phyloP scores from a whole-genome alignment of 2,888 invertebrate genomes.

The Endotricha flammealis region DNA sequence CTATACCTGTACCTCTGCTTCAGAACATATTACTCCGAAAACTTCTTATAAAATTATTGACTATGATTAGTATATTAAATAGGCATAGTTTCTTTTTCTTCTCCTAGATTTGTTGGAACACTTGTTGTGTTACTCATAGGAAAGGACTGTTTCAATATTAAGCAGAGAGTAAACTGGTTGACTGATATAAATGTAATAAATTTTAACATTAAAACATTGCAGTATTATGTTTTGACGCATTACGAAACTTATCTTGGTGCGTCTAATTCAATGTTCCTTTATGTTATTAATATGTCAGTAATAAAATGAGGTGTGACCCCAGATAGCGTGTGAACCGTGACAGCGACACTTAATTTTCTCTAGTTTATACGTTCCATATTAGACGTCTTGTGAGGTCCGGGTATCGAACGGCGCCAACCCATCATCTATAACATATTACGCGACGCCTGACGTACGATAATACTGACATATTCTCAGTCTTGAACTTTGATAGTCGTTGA shows the following conservation, averaged over 20 bases:
- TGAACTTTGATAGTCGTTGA: constrained; percentile 45
- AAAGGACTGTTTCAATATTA: no score
- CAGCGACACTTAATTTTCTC: constrained; percentile 72
- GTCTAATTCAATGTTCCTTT: constrained; percentile 65
- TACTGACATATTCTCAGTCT: constrained; percentile 8
- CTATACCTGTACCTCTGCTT: no score
- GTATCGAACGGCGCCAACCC: constrained; percentile 10
- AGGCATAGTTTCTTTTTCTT: no score
- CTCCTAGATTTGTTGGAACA: no score
- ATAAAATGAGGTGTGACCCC: constrained; percentile 70
- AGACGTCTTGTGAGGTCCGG: constrained; percentile 64
- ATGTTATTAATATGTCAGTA: constrained; percentile 72
- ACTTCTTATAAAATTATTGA: no score
- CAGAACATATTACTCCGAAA: no score
- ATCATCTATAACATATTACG: constrained; percentile 31
- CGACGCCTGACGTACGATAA: constrained; percentile 16
- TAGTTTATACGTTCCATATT: constrained; percentile 67
- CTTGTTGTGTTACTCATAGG: no score
- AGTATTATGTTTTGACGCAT: constrained; percentile 28
- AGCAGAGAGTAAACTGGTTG: no score
- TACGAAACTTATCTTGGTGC: constrained; percentile 55
- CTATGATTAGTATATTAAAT: no score
- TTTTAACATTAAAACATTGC: constrained; percentile 12
- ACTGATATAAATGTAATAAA: no score
- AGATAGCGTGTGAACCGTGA: constrained; percentile 62